Evolutionary conservation across 1,140 invertebrate genomes (phyloP), one percentile per base, ranked within the genome.

Genomic region (Ceratina calcarata): DNA sequence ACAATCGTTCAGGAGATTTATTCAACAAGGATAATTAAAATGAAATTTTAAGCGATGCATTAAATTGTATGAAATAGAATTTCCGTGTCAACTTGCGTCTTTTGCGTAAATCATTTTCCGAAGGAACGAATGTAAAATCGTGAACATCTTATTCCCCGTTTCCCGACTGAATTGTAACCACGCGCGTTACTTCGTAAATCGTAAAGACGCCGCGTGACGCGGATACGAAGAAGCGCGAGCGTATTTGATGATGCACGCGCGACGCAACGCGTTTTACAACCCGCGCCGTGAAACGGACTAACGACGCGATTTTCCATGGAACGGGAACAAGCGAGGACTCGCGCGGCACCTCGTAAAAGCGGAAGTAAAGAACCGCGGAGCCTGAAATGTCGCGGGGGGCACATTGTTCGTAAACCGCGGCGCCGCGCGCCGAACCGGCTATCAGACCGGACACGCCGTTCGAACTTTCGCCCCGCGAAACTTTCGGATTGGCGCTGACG

Each of bases 351-450:
- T 80, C 82, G 77, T 84, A 84, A 84, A 84, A 84, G 55, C 82
- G 77, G 77, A 84, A 79, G 76, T 57, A 61, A 84, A 84, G 82
- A 80, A 81, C 53, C 57, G 57, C 64, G 4, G 27, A 27, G 82
- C 80, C 8, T 68, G 82, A 83, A 81, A 83, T 83, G 82, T 83
- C 82, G 80, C 83, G 27, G 27, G 61, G 66, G 69, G 24, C 61
- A 74, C 81, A 71, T 83, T 83, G 81, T 83, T 68, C 80, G 55
- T 3, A 20, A n/a, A 45, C 49, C 24, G 70, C 70, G 75, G 27
- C 64, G 53, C 53, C 53, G 12, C 53, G 53, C 65, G 55, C 22
- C 57, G 68, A 64, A 53, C 32, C 32, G 66, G 80, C 51, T 51
- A 60, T 76, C 70, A 37, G 60, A 60, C 55, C 76, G 82, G 82